A percentile compares a stretch with the other conserved stretches of the same genome.
Evolutionary conservation across 2,888 invertebrate genomes (phyloP).

Genomic region (Scelioninae gen. 2): DNA sequence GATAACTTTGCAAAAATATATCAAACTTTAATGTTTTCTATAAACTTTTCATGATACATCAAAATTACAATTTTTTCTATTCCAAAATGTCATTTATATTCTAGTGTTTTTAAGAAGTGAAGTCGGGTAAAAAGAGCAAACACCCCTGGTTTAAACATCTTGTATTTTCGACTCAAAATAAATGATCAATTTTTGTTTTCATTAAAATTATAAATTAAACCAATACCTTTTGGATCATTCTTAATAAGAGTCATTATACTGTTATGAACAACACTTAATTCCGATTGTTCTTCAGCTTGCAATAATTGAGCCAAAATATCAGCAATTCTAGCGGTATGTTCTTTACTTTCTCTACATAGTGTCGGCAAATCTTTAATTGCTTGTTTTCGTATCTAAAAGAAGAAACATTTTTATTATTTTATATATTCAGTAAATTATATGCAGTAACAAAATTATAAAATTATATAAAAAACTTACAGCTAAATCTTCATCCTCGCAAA

Average conservation of each 20-base stretch:
- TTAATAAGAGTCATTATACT: constrained; percentile 88
- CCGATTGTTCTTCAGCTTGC: constrained; percentile 89
- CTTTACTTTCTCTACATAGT: constrained; percentile 90
- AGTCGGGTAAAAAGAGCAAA: too few species aligned
- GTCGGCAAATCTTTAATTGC: constrained; percentile 93
- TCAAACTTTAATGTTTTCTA: too few species aligned
- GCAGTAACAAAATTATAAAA: too few species aligned
- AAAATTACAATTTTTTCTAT: too few species aligned
- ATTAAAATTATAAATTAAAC: too few species aligned
- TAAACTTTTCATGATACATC: too few species aligned
- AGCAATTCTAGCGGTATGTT: constrained; percentile 89
- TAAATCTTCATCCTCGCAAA: constrained; percentile 96
- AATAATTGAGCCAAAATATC: constrained; percentile 94
- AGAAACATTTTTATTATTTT: background rate
- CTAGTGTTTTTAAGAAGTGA: too few species aligned
- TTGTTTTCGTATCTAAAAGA: constrained; percentile 89
- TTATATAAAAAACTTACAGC: constrained; percentile 80
- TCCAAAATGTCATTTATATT: too few species aligned
- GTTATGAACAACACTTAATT: constrained; percentile 89
- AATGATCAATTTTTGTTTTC: too few species aligned
- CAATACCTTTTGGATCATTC: constrained; percentile 80
- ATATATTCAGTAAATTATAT: background rate
- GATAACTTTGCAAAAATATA: too few species aligned
- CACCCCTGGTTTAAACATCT: too few species aligned
- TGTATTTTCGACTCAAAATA: too few species aligned